Percentiles rank a stretch among this genome's conserved stretches.
Conservation (phyloP, 2,797 vertebrate genomes). For the Clamator glandarius region DNA sequence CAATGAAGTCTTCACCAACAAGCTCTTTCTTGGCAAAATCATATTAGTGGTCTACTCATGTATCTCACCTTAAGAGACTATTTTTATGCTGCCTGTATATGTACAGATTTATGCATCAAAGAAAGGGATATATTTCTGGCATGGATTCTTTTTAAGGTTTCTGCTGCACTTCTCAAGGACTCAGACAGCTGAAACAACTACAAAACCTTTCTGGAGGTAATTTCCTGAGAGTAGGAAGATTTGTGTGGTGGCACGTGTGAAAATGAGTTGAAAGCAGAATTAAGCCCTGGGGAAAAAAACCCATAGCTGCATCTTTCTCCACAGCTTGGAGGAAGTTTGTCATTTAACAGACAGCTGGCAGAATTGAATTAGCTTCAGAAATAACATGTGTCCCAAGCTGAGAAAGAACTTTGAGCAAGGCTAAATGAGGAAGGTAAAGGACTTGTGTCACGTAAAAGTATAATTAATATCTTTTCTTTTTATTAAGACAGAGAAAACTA, state of each 20-base stretch:
- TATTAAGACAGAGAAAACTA: not conserved
- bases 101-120: not conserved
- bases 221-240: not conserved
- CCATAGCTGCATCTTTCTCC: not conserved
- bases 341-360: not conserved
- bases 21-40: not conserved
- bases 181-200: not conserved
- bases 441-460: not conserved
- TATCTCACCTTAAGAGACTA: not conserved
- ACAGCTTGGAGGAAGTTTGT: not conserved
- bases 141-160: not conserved
- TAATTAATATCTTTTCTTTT: too few relatives aligned
- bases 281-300: not conserved
- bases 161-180: not conserved
- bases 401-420: not conserved
- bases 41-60: not conserved
- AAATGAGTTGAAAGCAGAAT: not conserved
- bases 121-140: not conserved
- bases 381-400: not conserved
- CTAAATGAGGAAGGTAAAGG: not conserved
- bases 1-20: not conserved
- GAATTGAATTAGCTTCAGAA: slow-evolving; percentile 8
- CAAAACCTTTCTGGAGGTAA: not conserved
- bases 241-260: not conserved
- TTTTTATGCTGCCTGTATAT: not conserved